Evolutionary conservation across 2,888 invertebrate genomes (phyloP).

Genomic region (Melinaea menophilus): DNA sequence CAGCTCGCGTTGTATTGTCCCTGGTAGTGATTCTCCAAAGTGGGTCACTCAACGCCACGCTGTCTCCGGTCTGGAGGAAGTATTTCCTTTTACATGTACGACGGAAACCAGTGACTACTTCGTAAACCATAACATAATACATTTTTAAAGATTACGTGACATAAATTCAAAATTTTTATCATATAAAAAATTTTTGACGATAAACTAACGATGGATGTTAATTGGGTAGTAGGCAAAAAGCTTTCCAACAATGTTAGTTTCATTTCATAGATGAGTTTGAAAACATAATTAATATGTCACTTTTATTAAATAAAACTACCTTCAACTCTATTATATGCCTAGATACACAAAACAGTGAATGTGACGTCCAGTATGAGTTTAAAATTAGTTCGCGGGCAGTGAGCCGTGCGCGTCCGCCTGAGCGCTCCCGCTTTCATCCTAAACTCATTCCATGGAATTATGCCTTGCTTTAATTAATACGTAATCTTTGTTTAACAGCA

Average conservation of each 20-base stretch:
- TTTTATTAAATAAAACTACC: background rate
- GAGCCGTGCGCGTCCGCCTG: conserved; percentile 43
- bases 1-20: background rate
- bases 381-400: conserved; percentile 50
- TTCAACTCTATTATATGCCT: background rate
- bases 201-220: no score
- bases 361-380: conserved; percentile 27
- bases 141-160: background rate
- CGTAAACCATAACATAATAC: background rate
- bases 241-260: no score
- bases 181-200: no score
- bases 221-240: no score
- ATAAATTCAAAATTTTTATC: no score
- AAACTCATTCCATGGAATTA: conserved; percentile 36
- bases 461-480: conserved; percentile 10
- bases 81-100: conserved; percentile 13
- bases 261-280: no score
- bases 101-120: background rate
- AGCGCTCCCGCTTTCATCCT: conserved; percentile 54
- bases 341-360: conserved; percentile 1
- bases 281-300: background rate
- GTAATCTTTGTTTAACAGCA: no score
- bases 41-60: conserved; percentile 15
- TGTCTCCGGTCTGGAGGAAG: conserved; percentile 19
- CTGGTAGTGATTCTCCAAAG: conserved; percentile 5